Evolutionary conservation across 2,797 vertebrate species (phyloP), one percentile per base, ranked within the genome.

Genomic region (Harpagifer antarcticus): DNA sequence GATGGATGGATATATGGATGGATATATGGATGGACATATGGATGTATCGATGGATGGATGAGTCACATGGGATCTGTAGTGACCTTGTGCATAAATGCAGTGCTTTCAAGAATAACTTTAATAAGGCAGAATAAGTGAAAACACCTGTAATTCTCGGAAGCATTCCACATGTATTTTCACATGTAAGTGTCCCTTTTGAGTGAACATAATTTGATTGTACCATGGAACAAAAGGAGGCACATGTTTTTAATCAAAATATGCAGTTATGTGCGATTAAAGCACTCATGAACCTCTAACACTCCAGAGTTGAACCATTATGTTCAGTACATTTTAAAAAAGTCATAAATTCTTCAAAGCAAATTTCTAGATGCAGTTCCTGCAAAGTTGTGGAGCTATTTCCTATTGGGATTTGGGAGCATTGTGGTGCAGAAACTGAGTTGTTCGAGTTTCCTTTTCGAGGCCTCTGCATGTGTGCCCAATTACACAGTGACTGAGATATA

Each of bases 401-500:
- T 8, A 33, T 6, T 40, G 14, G 13, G 27, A 23, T 27, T 19
- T 2, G 0, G 56, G 37, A 19, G 6, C 2, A 16, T 9, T 9
- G 42, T 16, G 33, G 11, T 60, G 54, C 17, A 45, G 48, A 8
- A 9, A 4, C 3, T 17, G 43, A 17, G 12, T 10, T 20, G 20
- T 44, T 9, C 17, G 14, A 63, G 19, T 19, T 64, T 19, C 31
- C n/a, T 48, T 64, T n/a, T n/a, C n/a, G n/a, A 17, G 9, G n/a
- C 0, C 19, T 14, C 14, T 61, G 49, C 4, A 23, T 55, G 56
- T 52, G 14, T 40, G 37, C 43, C 64, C 27, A 42, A 3, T 76
- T 63, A 47, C 20, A 68, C 62, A 64, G 15, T 43, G 17, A 67
- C 59, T 66, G 42, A 81, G 20, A 66, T 67, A 20, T 48, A 69